These are phyloP conservation scores for Andrena bucephala DNA, from an alignment of 2,888 invertebrate genomes.

Conservation along the genomic window DNA sequence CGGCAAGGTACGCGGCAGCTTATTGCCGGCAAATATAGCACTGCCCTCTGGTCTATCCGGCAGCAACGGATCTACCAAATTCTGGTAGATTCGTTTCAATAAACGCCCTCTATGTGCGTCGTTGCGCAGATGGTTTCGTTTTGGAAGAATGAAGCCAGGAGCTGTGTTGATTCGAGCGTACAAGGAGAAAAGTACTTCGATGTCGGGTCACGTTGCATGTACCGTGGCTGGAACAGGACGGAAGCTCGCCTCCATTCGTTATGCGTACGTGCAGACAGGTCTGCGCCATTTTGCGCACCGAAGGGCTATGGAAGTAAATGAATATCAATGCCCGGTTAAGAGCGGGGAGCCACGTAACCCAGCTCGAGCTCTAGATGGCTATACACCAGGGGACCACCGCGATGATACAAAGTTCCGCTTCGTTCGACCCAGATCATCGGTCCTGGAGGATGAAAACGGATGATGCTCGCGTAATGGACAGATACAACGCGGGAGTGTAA, in stretches of 20 bases:
- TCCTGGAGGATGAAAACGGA: constrained; percentile 35
- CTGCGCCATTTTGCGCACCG: not conserved
- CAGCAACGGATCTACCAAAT: not conserved
- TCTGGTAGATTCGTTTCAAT: constrained; percentile 22
- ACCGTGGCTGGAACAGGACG: constrained; percentile 29
- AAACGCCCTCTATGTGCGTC: not conserved
- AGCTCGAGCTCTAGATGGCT: not conserved
- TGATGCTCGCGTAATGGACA: constrained; percentile 8
- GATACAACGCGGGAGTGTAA: constrained; percentile 1
- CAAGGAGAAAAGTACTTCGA: constrained; percentile 41
- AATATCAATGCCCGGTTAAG: constrained; percentile 44
- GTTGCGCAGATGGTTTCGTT: not conserved
- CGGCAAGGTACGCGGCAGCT: constrained; percentile 29
- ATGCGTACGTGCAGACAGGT: constrained; percentile 27
- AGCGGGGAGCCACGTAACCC: constrained; percentile 1
- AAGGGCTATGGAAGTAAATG: constrained; percentile 52
- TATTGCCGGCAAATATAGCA: constrained; percentile 30
- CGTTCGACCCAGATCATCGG: constrained; percentile 35
- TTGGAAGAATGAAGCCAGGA: constrained; percentile 24
- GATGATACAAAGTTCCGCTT: constrained; percentile 29
- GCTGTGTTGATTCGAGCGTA: not conserved
- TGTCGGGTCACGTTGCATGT: constrained; percentile 34
- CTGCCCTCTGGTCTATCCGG: not conserved
- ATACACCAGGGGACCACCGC: not conserved
- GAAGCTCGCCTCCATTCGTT: constrained; percentile 37